Conservation (phyloP, 2,797 vertebrate genomes). For the Tragopan temminckii region DNA sequence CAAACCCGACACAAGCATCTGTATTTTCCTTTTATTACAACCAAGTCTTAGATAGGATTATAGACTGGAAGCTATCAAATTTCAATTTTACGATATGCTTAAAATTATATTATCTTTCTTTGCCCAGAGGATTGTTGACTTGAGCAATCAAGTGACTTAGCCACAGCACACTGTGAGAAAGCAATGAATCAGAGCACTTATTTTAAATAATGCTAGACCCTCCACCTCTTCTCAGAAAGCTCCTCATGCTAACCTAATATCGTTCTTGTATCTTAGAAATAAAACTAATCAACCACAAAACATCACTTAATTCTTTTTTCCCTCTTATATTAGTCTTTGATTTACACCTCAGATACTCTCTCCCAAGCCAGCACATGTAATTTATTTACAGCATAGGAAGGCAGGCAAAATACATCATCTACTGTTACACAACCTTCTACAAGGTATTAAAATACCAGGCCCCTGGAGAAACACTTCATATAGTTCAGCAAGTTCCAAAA, state of each 20-base stretch:
- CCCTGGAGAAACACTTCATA: slow-evolving; percentile 84
- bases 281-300: neutral
- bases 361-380: slow-evolving; percentile 76
- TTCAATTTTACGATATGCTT: slow-evolving; percentile 72
- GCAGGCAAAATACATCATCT: slow-evolving; percentile 86
- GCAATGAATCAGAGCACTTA: slow-evolving; percentile 85
- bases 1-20: slow-evolving; percentile 68
- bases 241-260: neutral
- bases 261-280: neutral
- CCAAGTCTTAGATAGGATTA: slow-evolving; percentile 63
- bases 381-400: slow-evolving; percentile 81
- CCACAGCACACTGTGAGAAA: slow-evolving; percentile 81
- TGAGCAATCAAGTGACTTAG: slow-evolving; percentile 80
- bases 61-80: slow-evolving; percentile 62
- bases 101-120: slow-evolving; percentile 75
- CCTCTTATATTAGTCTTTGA: slow-evolving; percentile 70
- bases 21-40: slow-evolving; percentile 47
- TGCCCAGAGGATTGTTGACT: slow-evolving; percentile 65
- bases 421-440: slow-evolving; percentile 83
- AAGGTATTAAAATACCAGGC: slow-evolving; percentile 84
- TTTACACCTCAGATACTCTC: slow-evolving; percentile 75
- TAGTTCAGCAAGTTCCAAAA: slow-evolving; percentile 83
- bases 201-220: slow-evolving; percentile 75
- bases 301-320: slow-evolving; percentile 14
- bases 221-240: neutral